Evolutionary conservation across 2,888 invertebrate species (phyloP), one percentile per base, ranked within the genome.

Genomic region (Nemotelus pantherinus): DNA sequence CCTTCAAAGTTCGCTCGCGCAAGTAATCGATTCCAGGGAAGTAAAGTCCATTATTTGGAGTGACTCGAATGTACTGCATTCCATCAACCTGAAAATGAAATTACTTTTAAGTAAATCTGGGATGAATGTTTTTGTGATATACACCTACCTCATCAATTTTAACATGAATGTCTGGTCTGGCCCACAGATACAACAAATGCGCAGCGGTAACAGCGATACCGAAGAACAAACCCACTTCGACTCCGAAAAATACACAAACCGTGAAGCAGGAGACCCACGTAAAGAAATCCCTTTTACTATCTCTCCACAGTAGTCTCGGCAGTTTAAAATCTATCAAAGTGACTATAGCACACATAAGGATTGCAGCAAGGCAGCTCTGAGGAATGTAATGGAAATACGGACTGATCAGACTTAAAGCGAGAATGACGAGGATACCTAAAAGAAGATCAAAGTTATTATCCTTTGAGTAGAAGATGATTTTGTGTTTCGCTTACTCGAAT

Each of bases 301-400:
- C 88, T 39, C 86, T 87, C 92, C 92, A 92, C 82, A 92, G 87
- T 3, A 88, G 85, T 3, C 80, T 50, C 64, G 90, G 86, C n/a
- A 89, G 88, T 78, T 86, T 83, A 60, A 89, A 82, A 83, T 92
- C 92, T 57, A 92, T 82, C 87, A 90, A 84, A 0, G 82, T 83
- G 60, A 96, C 95, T 44, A 86, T 84, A 45, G 98, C 97, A 82
- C 94, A 93, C 82, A 97, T 96, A 82, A 98, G 91, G 76, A 98
- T 95, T 3, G 96, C 93, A 0, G 96, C 93, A 70, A 98, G 89
- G 0, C 95, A 93, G 0, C 97, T 92, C 84, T 93, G 92, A 1
- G 96, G 95, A 80, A 96, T 95, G 86, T 90, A 95, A 86, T 92
- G 93, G 87, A 97, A 97, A 84, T 94, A 93, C 0, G 95, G 93